Conservation (phyloP, 2,113 vertebrate species). For the Numida meleagris region DNA sequence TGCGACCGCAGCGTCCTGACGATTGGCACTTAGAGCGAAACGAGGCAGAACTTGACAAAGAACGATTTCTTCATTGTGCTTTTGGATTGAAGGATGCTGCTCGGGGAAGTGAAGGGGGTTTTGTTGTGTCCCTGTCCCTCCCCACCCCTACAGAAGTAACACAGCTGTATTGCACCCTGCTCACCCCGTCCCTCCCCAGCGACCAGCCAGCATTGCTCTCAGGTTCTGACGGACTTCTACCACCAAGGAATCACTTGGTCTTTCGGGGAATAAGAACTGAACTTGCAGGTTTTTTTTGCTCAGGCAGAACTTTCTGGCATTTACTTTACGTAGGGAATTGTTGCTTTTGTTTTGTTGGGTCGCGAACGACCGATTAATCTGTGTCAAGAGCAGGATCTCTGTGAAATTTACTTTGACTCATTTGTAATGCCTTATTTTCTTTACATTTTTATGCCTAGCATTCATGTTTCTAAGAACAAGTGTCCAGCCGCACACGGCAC, state of each 20-base stretch:
- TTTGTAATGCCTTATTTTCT: conserved; percentile 64
- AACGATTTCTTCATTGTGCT: not conserved
- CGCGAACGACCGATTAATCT: not conserved
- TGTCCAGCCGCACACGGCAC: conserved; percentile 44
- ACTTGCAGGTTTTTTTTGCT: conserved; percentile 53
- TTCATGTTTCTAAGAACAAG: conserved; percentile 12
- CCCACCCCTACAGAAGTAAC: not conserved
- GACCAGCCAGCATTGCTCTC: conserved; percentile 55
- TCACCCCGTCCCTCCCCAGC: not conserved
- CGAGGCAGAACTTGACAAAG: not conserved
- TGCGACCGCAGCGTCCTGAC: not conserved
- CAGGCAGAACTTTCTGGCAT: conserved; percentile 62
- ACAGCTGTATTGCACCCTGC: no score
- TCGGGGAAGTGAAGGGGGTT: not conserved
- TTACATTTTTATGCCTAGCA: conserved; percentile 54
- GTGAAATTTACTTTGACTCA: conserved; percentile 7
- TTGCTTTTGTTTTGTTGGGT: not conserved
- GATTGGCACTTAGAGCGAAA: not conserved
- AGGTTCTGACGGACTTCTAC: conserved; percentile 64
- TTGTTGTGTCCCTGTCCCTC: not conserved
- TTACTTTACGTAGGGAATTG: not conserved
- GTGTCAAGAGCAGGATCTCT: conserved; percentile 63
- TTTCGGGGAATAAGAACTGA: conserved; percentile 2
- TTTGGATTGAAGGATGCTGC: not conserved
- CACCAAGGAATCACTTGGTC: conserved; percentile 52